Percentiles rank a stretch among this genome's conserved stretches.
Conservation (phyloP, 1,140 invertebrate genomes). For the Caenorhabditis brenneri region DNA sequence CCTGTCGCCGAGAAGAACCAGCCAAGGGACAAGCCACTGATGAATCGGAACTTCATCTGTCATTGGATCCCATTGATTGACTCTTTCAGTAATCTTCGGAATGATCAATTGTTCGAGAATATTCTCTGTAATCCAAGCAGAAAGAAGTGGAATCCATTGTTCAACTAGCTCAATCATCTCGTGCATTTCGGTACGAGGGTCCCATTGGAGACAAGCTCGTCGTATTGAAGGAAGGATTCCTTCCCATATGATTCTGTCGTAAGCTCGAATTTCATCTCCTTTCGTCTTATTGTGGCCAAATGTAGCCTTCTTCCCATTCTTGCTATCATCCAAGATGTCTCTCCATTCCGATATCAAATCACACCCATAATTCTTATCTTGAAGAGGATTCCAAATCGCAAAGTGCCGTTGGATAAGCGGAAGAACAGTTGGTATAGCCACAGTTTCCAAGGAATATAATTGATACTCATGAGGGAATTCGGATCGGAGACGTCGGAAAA, state of each 20-base stretch:
- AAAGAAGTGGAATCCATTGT: slow-evolving; percentile 81
- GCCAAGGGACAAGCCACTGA: slow-evolving; percentile 95
- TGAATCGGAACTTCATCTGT: slow-evolving; percentile 91
- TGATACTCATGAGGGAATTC: slow-evolving; percentile 75
- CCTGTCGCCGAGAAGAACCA: slow-evolving; percentile 78
- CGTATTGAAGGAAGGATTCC: slow-evolving; percentile 84
- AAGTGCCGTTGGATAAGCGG: slow-evolving; percentile 72
- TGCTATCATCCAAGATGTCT: slow-evolving; percentile 74
- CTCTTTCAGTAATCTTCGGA: slow-evolving; percentile 60
- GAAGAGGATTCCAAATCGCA: slow-evolving; percentile 79
- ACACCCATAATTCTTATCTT: slow-evolving; percentile 49
- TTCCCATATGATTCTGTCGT: slow-evolving; percentile 80
- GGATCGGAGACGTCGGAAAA: slow-evolving; percentile 79
- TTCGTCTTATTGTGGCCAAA: slow-evolving; percentile 2
- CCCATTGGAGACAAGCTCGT: slow-evolving; percentile 76
- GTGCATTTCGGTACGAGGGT: slow-evolving; percentile 73
- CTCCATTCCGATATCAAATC: slow-evolving; percentile 80
- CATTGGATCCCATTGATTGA: slow-evolving; percentile 85
- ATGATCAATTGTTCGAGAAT: slow-evolving; percentile 79
- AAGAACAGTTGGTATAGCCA: slow-evolving; percentile 73
- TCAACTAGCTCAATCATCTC: slow-evolving; percentile 82
- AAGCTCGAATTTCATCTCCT: slow-evolving; percentile 57
- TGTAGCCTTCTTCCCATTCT: slow-evolving; percentile 27
- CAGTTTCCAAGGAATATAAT: slow-evolving; percentile 73
- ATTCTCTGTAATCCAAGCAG: slow-evolving; percentile 83